Percentiles rank a stretch among this genome's conserved stretches.
These are phyloP conservation scores for Maconellicoccus hirsutus DNA, from an alignment of 1,140 invertebrate genomes.

Conservation along the genomic window DNA sequence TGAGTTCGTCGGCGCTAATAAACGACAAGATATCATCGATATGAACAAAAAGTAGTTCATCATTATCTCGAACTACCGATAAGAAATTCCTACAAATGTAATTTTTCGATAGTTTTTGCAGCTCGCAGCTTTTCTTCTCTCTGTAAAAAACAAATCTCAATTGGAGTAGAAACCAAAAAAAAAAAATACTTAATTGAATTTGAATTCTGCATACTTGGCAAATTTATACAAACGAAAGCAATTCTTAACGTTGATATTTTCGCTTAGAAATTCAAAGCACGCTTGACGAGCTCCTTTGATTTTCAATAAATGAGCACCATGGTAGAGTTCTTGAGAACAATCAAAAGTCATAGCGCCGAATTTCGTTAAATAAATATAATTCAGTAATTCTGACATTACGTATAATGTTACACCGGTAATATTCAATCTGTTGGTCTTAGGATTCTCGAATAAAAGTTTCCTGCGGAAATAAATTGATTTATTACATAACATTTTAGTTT, in stretches of 20 bases:
- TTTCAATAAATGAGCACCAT: not conserved
- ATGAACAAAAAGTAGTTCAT: not conserved
- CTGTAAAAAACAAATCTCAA: constrained; percentile 53
- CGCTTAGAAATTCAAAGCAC: not conserved
- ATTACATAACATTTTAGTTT: too few species aligned
- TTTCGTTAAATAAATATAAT: not conserved
- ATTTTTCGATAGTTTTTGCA: constrained; percentile 52
- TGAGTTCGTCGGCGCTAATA: constrained; percentile 53
- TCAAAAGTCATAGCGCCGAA: not conserved
- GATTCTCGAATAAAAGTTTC: not conserved
- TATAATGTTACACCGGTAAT: not conserved
- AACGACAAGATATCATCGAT: constrained; percentile 32
- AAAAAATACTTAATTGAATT: too few species aligned
- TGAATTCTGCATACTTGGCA: too few species aligned
- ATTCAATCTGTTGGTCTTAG: not conserved
- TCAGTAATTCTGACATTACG: not conserved
- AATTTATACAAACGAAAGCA: not conserved
- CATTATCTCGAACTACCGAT: not conserved
- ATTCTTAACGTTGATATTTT: not conserved
- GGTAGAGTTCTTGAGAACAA: not conserved
- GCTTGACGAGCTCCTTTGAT: not conserved
- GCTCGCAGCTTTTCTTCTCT: constrained; percentile 52
- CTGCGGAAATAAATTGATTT: not conserved
- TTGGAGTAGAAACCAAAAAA: constrained; percentile 61
- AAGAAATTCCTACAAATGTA: constrained; percentile 43